These are phyloP conservation scores for Agrypnia vestita DNA, from an alignment of 1,140 invertebrate species.

Conservation along the genomic window DNA sequence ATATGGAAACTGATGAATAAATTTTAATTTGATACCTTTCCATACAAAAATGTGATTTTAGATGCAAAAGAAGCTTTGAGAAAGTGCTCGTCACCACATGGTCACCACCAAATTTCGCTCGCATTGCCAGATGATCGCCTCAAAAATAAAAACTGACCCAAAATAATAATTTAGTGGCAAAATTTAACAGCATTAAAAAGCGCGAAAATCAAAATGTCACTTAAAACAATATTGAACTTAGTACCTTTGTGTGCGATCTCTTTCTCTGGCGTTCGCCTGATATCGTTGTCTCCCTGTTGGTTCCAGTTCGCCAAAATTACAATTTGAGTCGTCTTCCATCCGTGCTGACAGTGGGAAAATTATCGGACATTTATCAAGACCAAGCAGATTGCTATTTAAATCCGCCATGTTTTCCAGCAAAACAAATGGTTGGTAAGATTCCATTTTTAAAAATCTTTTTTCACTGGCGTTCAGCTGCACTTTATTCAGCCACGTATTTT, in stretches of 20 bases:
- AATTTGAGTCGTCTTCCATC: background rate
- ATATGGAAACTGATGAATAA: too few species aligned
- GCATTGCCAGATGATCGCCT: too few species aligned
- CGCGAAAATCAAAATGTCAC: background rate
- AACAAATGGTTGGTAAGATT: conserved; percentile 33
- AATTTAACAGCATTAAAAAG: background rate
- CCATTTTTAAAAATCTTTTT: conserved; percentile 24
- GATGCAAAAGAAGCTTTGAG: too few species aligned
- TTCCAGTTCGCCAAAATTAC: conserved; percentile 53
- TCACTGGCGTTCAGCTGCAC: background rate
- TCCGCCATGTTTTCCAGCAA: conserved; percentile 23
- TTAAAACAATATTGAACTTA: background rate
- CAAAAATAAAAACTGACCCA: too few species aligned
- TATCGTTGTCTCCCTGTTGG: conserved; percentile 74
- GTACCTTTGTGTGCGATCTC: conserved; percentile 82
- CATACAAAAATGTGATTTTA: too few species aligned
- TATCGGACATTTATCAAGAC: conserved; percentile 14
- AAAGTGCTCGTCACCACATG: too few species aligned
- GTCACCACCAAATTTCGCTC: too few species aligned
- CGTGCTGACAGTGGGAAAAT: background rate
- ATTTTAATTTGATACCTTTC: too few species aligned
- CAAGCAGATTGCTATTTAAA: conserved; percentile 27
- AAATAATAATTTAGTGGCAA: too few species aligned
- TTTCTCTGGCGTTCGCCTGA: conserved; percentile 82
- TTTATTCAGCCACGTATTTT: background rate